Evolutionary conservation across 2,888 invertebrate genomes (phyloP), one percentile per base, ranked within the genome.

Genomic region (Pinctada fucata): DNA sequence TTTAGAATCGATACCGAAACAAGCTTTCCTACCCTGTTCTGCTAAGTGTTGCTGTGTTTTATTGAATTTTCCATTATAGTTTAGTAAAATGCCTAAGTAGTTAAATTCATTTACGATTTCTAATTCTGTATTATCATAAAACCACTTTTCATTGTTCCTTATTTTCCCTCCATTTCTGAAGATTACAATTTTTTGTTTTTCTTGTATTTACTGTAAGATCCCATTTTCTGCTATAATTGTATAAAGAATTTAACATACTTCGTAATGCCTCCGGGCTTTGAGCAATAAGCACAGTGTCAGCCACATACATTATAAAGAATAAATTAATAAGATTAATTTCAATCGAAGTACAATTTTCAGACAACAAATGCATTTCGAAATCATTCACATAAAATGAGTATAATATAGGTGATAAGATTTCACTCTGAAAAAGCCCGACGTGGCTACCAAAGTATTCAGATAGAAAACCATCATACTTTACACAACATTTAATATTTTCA

Each of bases 41-140:
- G 68, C 68, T 2, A 45, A 3, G 45, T 68, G 68, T 8, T 68
- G n/a, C 8, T 68, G 68, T 5, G 68, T 68, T 3, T 31, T 47
- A 45, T 68, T 6, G 45, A 68, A 68, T 45, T 68, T 68, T 3
- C 47, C 3, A 68, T 68, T 68, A 68, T 8, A 68, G 45, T 68
- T 68, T 2, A 68, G 4, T 3, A 68, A 16, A 16, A 68, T 68
- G 3, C 68, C 68, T 31, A 68, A 68, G 45, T 68, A 68, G 4
- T 68, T 68, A 31, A 68, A 68, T 31, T 68, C 3, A 16, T 68
- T 8, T 31, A 68, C 68, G 10, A 2, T 70, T 8, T 52, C 58
- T 8, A 52, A 8, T 10, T 52, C 58, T 10, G 6, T 52, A 5
- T 10, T 10, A 52, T 52, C 10, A 10, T 52, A 52, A 10, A 52